Evolutionary conservation across 2,888 invertebrate genomes (phyloP), one percentile per base, ranked within the genome.

Genomic region (Drosophila kambysellisi): DNA sequence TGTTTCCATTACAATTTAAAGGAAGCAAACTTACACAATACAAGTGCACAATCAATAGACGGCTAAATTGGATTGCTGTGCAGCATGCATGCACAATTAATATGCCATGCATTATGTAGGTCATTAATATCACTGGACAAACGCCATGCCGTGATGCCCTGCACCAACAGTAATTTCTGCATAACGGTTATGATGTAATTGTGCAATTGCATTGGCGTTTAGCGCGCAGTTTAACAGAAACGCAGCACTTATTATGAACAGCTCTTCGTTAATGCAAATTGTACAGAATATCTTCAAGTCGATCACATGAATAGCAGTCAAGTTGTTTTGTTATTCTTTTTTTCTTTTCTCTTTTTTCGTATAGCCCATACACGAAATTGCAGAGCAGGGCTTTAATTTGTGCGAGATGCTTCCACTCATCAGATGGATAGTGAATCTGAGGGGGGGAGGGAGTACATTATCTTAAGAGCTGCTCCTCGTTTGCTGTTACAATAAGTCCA

Each of bases 401-500:
- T 72, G 65, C 78, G 71, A 58, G n/a, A 58, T 60, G 60, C 79
- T 75, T 61, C 64, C 68, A 72, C 70, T 79, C 82, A 69, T 67
- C 74, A 72, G 74, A 48, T 61, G 74, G 61, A 51, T 64, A 54
- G 51, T 17, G 57, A 35, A 6, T 51, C 17, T 33, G 41, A 35
- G 69, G 54, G 46, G 70, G 75, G 29, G 8, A 17, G 61, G 56
- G 52, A 71, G 82, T 66, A 88, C 85, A 89, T 89, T 85, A 89
- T 85, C 89, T 89, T 76, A 84, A 84, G 78, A 74, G 85, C 74
- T 60, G 82, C 80, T 67, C 59, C 62, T 76, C 74, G 60, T 79
- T 72, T 74, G 69, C 80, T 70, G 69, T 66, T 70, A 88, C 85
- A 84, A 88, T 85, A 88, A 88, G 85, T 88, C 85, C 85, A 68